phyloP scores from a whole-genome alignment of 23 tunicate genomes.

The Ascidia mentula region DNA sequence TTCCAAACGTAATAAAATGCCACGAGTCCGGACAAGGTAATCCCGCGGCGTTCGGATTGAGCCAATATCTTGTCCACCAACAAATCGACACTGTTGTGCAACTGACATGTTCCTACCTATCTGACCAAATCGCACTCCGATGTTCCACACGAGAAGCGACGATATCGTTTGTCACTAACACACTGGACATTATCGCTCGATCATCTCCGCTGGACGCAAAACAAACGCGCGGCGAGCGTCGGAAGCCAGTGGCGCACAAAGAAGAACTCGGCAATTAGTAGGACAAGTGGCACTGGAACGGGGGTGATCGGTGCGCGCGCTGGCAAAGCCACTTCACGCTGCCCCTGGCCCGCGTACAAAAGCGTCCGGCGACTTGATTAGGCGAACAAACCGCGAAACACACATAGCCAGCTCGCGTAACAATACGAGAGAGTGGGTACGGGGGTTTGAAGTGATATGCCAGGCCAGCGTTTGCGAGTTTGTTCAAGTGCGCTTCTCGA shows the following conservation, averaged over 20 bases:
- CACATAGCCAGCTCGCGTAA: not conserved
- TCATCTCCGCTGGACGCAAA: constrained; percentile 5
- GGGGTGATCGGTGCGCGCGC: not conserved
- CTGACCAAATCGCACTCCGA: no score
- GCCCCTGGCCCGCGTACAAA: not conserved
- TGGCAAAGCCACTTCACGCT: not conserved
- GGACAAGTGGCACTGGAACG: not conserved
- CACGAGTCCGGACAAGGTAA: no score
- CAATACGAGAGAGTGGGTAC: not conserved
- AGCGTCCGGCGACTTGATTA: not conserved
- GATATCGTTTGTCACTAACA: not conserved
- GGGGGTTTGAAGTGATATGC: not conserved
- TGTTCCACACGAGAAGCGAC: no score
- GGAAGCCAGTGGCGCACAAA: constrained; percentile 1
- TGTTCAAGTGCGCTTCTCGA: not conserved
- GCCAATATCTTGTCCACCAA: no score
- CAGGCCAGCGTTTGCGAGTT: not conserved
- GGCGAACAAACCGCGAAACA: not conserved
- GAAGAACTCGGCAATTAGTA: constrained; percentile 2
- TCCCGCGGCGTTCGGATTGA: no score
- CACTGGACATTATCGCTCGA: not conserved
- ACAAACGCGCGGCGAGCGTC: constrained; percentile 8
- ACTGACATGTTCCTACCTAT: no score
- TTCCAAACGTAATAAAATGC: no score
- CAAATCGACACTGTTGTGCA: no score